Evolutionary conservation across 2,113 vertebrate genomes (phyloP), one percentile per base, ranked within the genome.

Genomic region (Caracal caracal): DNA sequence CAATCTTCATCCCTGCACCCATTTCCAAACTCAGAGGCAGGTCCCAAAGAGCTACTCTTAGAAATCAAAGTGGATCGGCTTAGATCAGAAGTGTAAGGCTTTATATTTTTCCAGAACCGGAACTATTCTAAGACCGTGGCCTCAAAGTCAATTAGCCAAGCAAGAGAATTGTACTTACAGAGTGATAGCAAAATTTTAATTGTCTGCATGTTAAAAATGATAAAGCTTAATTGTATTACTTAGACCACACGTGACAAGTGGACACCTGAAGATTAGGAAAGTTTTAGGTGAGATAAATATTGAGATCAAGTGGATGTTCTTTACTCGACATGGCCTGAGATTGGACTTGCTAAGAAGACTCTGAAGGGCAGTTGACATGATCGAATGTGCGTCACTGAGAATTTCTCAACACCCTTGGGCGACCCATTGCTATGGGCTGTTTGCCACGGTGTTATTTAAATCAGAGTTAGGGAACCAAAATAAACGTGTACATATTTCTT

Each of bases 1-100:
- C 17, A 28, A 12, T 16, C 28, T 1, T 0, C 0, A 0, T 24
- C 65, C 76, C 22, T 95, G 40, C 37, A 9, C 30, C 26, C 37
- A 24, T n/a, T 65, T 68, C 56, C 1, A 10, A 37, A 53, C 22
- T 40, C 33, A 43, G 51, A 26, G 16, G 40, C 12, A 24, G 3
- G 13, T 63, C 85, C 78, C n/a, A 26, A 73, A 83, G 75, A 63
- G 0, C 20, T 0, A 1, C 30, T 80, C 5, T 84, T 24, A 90
- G 88, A 65, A 53, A 86, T 33, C 26, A 35, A 10, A 28, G 40
- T 87, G 6, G 47, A 43, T 61, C 43, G 53, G 47, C 24, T 87
- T 66, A 28, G 40, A 73, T 90, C 47, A 49, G 47, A 84, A 87
- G 11, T 30, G 9, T 35, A 43, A 82, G 84, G 0, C 13, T 66